Evolutionary conservation across 1,140 invertebrate species (phyloP), one percentile per base, ranked within the genome.

Genomic region (Oryctes rhinoceros): DNA sequence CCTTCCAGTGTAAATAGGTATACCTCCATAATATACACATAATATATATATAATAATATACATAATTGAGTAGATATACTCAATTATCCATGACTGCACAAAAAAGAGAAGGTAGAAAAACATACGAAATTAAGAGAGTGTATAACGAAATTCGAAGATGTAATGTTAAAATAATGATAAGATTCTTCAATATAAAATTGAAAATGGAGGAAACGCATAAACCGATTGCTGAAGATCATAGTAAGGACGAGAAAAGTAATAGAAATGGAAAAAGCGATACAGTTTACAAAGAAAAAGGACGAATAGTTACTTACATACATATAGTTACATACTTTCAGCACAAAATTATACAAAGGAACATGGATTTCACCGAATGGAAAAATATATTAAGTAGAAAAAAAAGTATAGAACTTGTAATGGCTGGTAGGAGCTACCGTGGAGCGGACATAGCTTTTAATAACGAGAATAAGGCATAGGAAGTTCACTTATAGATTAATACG

Each of bases 331-430:
- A 76, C 18, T 76, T 6, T 30, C 30, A 76, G 35, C 74, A 76
- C n/a, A 39, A 4, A 76, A 76, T 6, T 76, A 76, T 37, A 76
- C 20, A 76, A 76, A 39, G 74, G 74, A 76, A 76, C 74, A 76
- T 76, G 74, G 74, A 30, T 76, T 7, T 20, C 74, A 76, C 44
- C 7, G 18, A 76, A 76, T 76, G 44, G 44, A 47, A 76, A 76
- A 76, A 76, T 76, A 76, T 11, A 76, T 24, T 24, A 76, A 13
- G 35, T 37, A 76, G 30, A 15, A 76, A 76, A 15, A 5, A 24
- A 76, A 47, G n/a, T 11, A 37, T 15, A 5, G 35, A 10, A 30
- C 74, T n/a, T 76, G 15, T 13, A 11, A 76, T 76, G 74, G 35
- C 10, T 76, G 74, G 7, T 9, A 76, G 74, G 35, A 76, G 30